A percentile compares a stretch with the other conserved stretches of the same genome.
Conservation (phyloP, 2,113 vertebrate genomes). For the Nothoprocta perdicaria region DNA sequence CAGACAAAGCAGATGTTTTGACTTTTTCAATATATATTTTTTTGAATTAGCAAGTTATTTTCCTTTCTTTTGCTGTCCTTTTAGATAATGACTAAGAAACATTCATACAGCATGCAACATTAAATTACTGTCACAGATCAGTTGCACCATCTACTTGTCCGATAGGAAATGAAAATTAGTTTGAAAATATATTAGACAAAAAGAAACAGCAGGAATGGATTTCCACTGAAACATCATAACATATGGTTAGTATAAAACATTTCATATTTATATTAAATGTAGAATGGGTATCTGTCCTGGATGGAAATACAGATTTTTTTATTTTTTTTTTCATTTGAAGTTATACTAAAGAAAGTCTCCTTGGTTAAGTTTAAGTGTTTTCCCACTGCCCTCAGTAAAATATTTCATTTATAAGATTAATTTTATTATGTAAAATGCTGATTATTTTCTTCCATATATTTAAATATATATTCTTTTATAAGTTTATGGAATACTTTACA, state of each 20-base stretch:
- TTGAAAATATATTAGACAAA: not conserved
- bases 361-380: not conserved
- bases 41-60: conserved; percentile 33
- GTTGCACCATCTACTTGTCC: not conserved
- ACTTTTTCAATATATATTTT: conserved; percentile 37
- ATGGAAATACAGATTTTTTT: not conserved
- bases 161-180: not conserved
- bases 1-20: conserved; percentile 14
- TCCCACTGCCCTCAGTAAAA: not conserved
- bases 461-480: not conserved
- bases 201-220: not conserved
- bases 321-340: not conserved
- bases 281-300: not conserved
- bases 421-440: not conserved
- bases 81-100: not conserved
- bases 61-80: conserved; percentile 30
- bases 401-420: not conserved
- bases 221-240: not conserved
- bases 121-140: not conserved
- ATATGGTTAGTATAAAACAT: not conserved
- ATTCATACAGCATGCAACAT: not conserved
- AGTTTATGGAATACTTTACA: not conserved
- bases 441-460: not conserved
- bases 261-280: not conserved
- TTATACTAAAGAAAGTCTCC: not conserved